Percentiles rank a stretch among this genome's conserved stretches.
Evolutionary conservation across 2,888 invertebrate species (phyloP).

Genomic region (Cephonodes hylas): DNA sequence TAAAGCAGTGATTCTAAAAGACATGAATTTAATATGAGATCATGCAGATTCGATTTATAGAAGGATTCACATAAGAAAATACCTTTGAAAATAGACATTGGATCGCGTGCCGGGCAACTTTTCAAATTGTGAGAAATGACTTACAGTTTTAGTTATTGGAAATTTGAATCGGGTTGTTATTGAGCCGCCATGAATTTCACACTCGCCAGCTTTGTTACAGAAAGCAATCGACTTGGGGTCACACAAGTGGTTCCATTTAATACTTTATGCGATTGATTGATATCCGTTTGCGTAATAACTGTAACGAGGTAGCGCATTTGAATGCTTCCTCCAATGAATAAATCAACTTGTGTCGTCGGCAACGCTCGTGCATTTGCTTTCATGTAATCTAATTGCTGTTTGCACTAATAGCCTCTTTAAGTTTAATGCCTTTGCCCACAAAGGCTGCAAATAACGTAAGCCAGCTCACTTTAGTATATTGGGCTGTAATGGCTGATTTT

Average conservation of each 20-base stretch:
- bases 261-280: slow-evolving; percentile 35
- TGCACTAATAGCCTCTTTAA: slow-evolving; percentile 76
- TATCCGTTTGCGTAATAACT: slow-evolving; percentile 55
- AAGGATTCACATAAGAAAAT: slow-evolving; percentile 31
- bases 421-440: slow-evolving; percentile 49
- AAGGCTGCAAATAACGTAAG: slow-evolving; percentile 41
- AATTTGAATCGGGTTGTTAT: slow-evolving; percentile 43
- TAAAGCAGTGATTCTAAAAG: slow-evolving; percentile 60
- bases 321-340: slow-evolving; percentile 58
- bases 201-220: slow-evolving; percentile 45
- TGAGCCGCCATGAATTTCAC: slow-evolving; percentile 54
- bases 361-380: slow-evolving; percentile 79
- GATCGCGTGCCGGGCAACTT: slow-evolving; percentile 54
- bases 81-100: slow-evolving; percentile 40
- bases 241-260: slow-evolving; percentile 53
- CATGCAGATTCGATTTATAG: slow-evolving; percentile 54
- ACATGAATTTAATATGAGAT: slow-evolving; percentile 67
- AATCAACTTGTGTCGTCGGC: slow-evolving; percentile 77
- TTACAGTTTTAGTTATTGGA: slow-evolving; percentile 49
- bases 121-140: slow-evolving; percentile 43
- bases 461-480: slow-evolving; percentile 60
- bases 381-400: slow-evolving; percentile 76
- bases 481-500: slow-evolving; percentile 76
- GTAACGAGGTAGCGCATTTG: slow-evolving; percentile 53
- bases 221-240: slow-evolving; percentile 53